Base-by-base conservation (phyloP, 1,140 invertebrate genomes). In the Telenomus remus region DNA sequence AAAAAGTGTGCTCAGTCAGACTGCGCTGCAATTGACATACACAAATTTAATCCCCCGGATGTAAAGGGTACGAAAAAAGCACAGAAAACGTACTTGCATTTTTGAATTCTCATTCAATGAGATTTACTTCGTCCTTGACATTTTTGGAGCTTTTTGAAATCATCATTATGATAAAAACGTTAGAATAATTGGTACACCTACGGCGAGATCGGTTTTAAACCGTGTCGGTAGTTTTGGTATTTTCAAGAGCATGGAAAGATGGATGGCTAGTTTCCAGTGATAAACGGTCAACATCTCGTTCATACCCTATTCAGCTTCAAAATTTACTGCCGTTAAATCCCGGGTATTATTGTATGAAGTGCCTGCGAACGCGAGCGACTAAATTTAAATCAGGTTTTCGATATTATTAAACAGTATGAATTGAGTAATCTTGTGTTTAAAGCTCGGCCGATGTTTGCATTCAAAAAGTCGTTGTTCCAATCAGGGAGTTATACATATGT, bases 261-360 rank as follows among this genome's bases (percentile, higher is more conserved):
- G 19, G 19, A 27, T 27, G 19, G 19, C 19, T 27, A 27, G 19
- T 27, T 27, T 27, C 19, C 6, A 6, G 19, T 27, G 19, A 27
- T 27, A 27, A 27, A 27, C 19, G 19, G 19, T 27, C 46, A 12
- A 39, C 59, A 51, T 64, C 39, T 49, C 53, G 49, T 71, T 46
- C 27, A 64, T 63, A 72, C 46, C 47, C 19, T 64, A 72, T 63
- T 59, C 47, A 59, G 42, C 47, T 53, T 27, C 6, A 51, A 43
- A 48, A 15, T 64, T 65, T 63, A 59, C 34, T 48, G 53, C 55
- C 59, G 54, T 59, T 63, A 39, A 44, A 63, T 10, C 39, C 19
- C 19, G 19, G 19, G 19, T 48, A 64, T 72, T 72, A 59, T n/a
- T 39, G 53, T 13, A 43, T 33, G 8, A 54, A 72, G 60, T 54